Evolutionary conservation across 1,140 invertebrate genomes (phyloP).

Genomic region (Euura lappo): DNA sequence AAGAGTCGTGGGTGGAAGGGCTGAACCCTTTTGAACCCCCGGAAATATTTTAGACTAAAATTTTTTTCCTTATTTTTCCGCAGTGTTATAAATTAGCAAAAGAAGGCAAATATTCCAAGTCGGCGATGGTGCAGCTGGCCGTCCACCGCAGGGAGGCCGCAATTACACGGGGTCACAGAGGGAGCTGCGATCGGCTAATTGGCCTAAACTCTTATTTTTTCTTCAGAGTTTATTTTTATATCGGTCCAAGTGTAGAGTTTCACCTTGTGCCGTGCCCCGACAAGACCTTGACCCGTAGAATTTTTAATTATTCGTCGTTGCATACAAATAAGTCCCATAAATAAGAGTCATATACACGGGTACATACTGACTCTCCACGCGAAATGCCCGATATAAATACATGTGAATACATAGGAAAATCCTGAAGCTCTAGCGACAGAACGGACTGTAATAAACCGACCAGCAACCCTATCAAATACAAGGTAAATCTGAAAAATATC

Average conservation of each 20-base stretch:
- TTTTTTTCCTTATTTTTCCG: not conserved
- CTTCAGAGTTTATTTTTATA: constrained; percentile 16
- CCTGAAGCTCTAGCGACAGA: not conserved
- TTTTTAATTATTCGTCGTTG: constrained; percentile 39
- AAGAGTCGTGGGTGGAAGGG: not conserved
- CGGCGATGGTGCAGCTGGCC: constrained; percentile 5
- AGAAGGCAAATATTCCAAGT: constrained; percentile 8
- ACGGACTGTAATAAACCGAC: not conserved
- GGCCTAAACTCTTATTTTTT: constrained; percentile 31
- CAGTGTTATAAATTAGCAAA: constrained; percentile 12
- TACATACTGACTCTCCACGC: not conserved
- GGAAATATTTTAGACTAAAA: too few species aligned
- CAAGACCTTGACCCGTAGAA: constrained; percentile 36
- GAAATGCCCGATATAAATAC: constrained; percentile 33
- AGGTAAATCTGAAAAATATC: not conserved
- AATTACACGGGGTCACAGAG: constrained; percentile 24
- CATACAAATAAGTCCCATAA: constrained; percentile 41
- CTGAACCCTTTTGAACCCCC: not conserved
- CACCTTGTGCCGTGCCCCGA: constrained; percentile 12
- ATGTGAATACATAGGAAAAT: constrained; percentile 17
- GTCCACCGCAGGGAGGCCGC: constrained; percentile 2
- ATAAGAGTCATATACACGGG: constrained; percentile 21
- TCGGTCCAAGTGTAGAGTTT: constrained; percentile 16
- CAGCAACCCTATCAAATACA: not conserved
- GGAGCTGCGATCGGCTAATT: constrained; percentile 5